phyloP scores from a whole-genome alignment of 2,797 vertebrate species.

The Pithecia hirsuta region DNA sequence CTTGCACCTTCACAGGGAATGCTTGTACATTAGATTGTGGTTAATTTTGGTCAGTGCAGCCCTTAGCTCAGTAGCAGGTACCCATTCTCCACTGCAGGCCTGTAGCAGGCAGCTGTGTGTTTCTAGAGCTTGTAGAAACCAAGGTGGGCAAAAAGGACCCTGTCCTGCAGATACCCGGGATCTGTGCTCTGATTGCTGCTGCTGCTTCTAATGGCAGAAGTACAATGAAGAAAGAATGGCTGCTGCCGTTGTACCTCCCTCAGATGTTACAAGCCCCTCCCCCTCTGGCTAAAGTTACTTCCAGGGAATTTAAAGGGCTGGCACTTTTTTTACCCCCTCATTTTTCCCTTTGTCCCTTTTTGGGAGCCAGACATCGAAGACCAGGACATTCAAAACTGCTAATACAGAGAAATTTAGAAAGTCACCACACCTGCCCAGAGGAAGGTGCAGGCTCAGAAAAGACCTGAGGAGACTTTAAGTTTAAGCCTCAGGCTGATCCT shows the following conservation, averaged over 20 bases:
- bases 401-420: background rate
- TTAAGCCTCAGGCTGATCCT: background rate
- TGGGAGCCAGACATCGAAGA: background rate
- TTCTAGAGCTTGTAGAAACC: background rate
- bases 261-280: background rate
- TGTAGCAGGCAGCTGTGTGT: background rate
- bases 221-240: too few relatives aligned
- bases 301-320: background rate
- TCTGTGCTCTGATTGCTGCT: background rate
- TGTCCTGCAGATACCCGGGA: background rate
- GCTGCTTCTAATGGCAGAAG: background rate
- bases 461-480: background rate
- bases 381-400: background rate
- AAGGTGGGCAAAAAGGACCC: background rate
- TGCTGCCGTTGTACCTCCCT: background rate
- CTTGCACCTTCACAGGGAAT: background rate
- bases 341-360: background rate
- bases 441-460: background rate
- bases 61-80: background rate
- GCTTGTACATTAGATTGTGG: background rate
- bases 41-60: background rate
- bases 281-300: background rate
- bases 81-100: background rate
- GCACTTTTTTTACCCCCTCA: background rate
- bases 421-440: background rate